Evolutionary conservation across 2,888 invertebrate genomes (phyloP).

Genomic region (Apantesis nais): DNA sequence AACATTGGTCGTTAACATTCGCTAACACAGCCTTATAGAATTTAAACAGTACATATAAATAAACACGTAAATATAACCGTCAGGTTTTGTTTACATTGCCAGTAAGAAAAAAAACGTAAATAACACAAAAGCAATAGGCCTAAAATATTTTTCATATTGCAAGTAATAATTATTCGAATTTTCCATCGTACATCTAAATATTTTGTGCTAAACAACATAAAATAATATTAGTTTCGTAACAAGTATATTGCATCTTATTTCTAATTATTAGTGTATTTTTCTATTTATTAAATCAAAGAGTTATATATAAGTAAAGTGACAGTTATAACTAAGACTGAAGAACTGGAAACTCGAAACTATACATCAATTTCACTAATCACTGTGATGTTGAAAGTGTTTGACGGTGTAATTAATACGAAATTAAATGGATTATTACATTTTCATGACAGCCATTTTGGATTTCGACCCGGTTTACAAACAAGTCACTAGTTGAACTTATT

Average conservation of each 20-base stretch:
- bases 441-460: no score
- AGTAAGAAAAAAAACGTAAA: conserved; percentile 19
- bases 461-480: no score
- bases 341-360: no score
- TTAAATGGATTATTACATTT: no score
- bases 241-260: neutral
- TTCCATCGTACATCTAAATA: conserved; percentile 35
- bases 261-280: neutral
- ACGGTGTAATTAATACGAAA: no score
- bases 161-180: conserved; percentile 26
- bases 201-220: conserved; percentile 24
- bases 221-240: neutral
- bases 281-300: neutral
- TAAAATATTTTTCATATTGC: conserved; percentile 27
- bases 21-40: conserved; percentile 47
- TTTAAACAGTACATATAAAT: conserved; percentile 38
- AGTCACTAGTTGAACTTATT: no score
- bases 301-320: no score
- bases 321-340: no score
- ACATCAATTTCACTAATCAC: no score
- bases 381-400: no score
- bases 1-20: conserved; percentile 50
- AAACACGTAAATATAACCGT: conserved; percentile 24
- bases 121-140: conserved; percentile 47
- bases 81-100: conserved; percentile 3